These are phyloP conservation scores for Acipenser oxyrinchus DNA, from an alignment of 2,797 vertebrate species.

Conservation along the genomic window DNA sequence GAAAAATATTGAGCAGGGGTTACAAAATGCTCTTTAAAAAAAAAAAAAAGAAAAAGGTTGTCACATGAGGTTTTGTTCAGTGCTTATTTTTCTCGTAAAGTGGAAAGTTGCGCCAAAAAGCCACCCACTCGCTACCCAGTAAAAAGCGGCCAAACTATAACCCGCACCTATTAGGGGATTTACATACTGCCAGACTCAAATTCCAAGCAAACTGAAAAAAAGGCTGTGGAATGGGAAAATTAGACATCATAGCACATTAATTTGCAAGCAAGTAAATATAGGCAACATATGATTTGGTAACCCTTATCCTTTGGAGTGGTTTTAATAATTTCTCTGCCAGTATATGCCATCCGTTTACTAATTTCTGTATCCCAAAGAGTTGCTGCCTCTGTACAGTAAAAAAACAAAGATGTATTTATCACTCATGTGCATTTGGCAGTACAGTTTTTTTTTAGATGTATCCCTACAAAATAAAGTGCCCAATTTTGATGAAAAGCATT, in stretches of 20 bases:
- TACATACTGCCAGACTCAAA: neutral
- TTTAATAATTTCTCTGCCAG: no score
- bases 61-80: neutral
- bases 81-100: neutral
- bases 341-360: no score
- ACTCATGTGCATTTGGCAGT: no score
- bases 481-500: no score
- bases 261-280: neutral
- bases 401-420: no score
- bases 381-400: no score
- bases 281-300: neutral
- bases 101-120: neutral
- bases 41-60: neutral
- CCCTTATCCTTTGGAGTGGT: neutral
- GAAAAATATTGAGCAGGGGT: neutral
- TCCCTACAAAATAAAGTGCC: no score
- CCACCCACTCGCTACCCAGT: neutral
- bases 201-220: neutral
- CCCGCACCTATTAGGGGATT: constrained; percentile 1
- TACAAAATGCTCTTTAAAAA: neutral
- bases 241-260: neutral
- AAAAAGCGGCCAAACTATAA: neutral
- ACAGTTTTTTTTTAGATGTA: no score
- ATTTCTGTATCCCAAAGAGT: no score
- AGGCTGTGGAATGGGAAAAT: neutral